Conservation (phyloP, 2,888 invertebrate species). For the Andrena hattorfiana region DNA sequence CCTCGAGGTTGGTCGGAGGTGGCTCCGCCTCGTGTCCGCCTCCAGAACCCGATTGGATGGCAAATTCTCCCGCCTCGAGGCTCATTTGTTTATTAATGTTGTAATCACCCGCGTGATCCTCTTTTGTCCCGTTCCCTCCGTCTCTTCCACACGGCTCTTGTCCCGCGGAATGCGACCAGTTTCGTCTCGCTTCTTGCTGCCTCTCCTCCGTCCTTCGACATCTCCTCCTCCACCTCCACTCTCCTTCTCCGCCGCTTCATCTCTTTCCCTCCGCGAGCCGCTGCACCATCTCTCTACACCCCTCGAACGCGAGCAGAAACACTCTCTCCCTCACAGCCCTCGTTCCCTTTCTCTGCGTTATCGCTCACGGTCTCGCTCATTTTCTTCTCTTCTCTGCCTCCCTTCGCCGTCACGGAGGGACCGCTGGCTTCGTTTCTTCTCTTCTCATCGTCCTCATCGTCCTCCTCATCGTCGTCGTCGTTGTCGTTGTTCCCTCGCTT, state of each 20-base stretch:
- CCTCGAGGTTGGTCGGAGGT: constrained; percentile 79
- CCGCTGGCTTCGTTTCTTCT: constrained; percentile 30
- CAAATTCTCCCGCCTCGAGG: constrained; percentile 82
- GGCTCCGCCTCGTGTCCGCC: constrained; percentile 83
- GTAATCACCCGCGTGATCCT: constrained; percentile 84
- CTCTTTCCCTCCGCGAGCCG: constrained; percentile 26
- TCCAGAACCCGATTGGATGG: constrained; percentile 80
- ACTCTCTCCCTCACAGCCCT: constrained; percentile 49
- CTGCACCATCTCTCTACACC: constrained; percentile 35
- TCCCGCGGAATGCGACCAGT: constrained; percentile 83
- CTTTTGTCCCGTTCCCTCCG: constrained; percentile 81
- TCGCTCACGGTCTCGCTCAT: constrained; percentile 70
- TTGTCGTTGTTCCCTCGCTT: constrained; percentile 46
- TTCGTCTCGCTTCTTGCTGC: constrained; percentile 77
- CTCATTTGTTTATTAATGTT: constrained; percentile 85
- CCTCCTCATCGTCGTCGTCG: constrained; percentile 33
- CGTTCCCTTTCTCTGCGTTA: constrained; percentile 69
- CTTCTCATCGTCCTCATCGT: constrained; percentile 35
- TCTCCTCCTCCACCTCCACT: constrained; percentile 32
- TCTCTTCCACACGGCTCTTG: constrained; percentile 68
- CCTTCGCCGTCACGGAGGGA: neutral
- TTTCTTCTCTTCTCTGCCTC: constrained; percentile 56
- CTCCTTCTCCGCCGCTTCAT: constrained; percentile 36
- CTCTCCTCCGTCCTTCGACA: constrained; percentile 64
- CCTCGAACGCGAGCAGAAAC: constrained; percentile 44